Conservation (phyloP, 2,888 invertebrate species). For the Tetheella fluctuosa region DNA sequence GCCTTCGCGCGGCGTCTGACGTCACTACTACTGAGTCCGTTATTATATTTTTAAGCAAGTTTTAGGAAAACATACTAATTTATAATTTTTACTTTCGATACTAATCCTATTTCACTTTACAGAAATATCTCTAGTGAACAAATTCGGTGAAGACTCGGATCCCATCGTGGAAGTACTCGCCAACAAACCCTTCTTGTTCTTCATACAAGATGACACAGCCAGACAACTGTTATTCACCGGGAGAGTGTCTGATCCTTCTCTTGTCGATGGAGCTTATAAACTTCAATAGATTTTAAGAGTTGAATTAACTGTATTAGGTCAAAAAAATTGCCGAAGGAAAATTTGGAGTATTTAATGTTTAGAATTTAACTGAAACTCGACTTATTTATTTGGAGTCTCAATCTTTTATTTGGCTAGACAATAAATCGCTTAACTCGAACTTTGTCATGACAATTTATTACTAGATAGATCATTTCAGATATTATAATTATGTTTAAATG, state of each 20-base stretch:
- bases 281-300: slow-evolving; percentile 28
- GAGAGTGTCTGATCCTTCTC: slow-evolving; percentile 86
- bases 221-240: slow-evolving; percentile 91
- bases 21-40: no score
- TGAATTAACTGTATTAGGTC: slow-evolving; percentile 8
- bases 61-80: no score
- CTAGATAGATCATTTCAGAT: not conserved
- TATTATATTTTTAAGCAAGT: no score
- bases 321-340: not conserved
- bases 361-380: no score
- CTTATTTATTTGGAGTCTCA: no score
- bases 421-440: not conserved
- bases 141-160: slow-evolving; percentile 87
- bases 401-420: no score
- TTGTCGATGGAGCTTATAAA: slow-evolving; percentile 58
- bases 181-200: slow-evolving; percentile 91
- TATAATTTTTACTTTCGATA: not conserved
- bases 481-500: not conserved
- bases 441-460: not conserved
- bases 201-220: slow-evolving; percentile 89
- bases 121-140: slow-evolving; percentile 88
- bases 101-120: slow-evolving; percentile 38
- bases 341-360: not conserved
- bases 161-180: slow-evolving; percentile 85
- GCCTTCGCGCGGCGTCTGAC: no score